Base-by-base conservation (phyloP, 2,888 invertebrate genomes). In the Dicyrtoma fusca region DNA sequence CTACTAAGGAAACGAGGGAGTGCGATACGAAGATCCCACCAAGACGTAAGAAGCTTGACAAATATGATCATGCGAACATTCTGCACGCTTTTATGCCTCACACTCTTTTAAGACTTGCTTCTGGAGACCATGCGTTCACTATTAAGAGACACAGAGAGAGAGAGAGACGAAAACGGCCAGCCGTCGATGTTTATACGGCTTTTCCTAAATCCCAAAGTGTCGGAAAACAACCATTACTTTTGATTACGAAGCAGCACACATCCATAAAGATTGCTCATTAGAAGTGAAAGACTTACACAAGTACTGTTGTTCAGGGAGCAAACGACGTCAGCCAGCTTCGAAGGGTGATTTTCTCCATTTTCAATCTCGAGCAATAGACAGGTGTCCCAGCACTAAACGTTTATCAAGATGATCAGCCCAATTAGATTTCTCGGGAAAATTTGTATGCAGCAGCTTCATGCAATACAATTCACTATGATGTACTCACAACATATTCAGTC, bases 301-400 rank as follows among this genome's bases (percentile, higher is more conserved):
- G 68, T 57, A 57, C 89, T 89, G 82, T 89, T 89, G 82, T 88
- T 88, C 81, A 89, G 89, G 80, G 88, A 87, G 83, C 90, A 90
- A 83, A 89, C 88, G 68, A 68, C 68, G 42, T 68, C 68, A 55
- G 45, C 59, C 2, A 68, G 42, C 57, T 47, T 57, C 45, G 25
- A 44, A 45, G 57, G 34, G 76, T 89, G 55, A 53, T 55, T 73
- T 42, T 49, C 63, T 17, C 55, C 70, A 66, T 71, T 70, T 65
- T 71, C 73, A 62, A 89, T 89, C 83, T 90, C 89, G 76, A 90
- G 87, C 80, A 89, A 86, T 83, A 89, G 89, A 85, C 90, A 90
- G 83, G 89, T 90, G 84, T 90, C 89, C 90, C 90, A 90, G 83
- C 90, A 90, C 90, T 90, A 88, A 34, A 85, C 57, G 45, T 57